phyloP scores from a whole-genome alignment of 64 coral and sea anemone genomes.

The Stichodactyla helianthus region DNA sequence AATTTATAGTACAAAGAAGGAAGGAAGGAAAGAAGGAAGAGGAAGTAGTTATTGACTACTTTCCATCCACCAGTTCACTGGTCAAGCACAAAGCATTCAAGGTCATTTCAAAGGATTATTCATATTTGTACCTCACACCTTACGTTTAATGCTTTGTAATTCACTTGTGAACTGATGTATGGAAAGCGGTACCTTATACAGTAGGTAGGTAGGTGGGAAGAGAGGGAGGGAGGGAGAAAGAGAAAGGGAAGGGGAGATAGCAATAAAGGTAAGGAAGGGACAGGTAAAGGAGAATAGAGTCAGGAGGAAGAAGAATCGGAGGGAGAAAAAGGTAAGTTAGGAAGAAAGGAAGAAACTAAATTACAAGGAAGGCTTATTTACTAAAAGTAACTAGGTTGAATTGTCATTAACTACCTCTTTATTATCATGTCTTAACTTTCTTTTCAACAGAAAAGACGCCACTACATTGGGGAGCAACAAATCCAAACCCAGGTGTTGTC shows the following conservation, averaged over 20 bases:
- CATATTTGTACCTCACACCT: too few species aligned
- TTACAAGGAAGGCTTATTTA: too few species aligned
- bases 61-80: too few species aligned
- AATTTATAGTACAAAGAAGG: background rate
- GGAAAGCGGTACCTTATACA: too few species aligned
- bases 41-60: too few species aligned
- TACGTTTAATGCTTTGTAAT: too few species aligned
- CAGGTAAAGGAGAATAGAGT: background rate
- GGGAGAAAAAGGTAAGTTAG: background rate
- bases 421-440: background rate
- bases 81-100: too few species aligned
- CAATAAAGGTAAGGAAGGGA: background rate
- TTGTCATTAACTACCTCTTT: background rate
- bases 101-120: too few species aligned
- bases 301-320: background rate
- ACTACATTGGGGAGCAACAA: constrained; percentile 73
- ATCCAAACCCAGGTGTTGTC: constrained; percentile 50
- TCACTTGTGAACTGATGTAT: too few species aligned
- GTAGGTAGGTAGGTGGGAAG: background rate
- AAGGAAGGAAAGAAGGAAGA: background rate
- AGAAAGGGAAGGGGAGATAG: too few species aligned
- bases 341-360: background rate
- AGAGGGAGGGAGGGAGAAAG: background rate
- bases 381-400: background rate
- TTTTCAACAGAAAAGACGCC: constrained; percentile 58